These are phyloP conservation scores for Trachemys scripta DNA, from an alignment of 2,113 vertebrate genomes.

Conservation along the genomic window DNA sequence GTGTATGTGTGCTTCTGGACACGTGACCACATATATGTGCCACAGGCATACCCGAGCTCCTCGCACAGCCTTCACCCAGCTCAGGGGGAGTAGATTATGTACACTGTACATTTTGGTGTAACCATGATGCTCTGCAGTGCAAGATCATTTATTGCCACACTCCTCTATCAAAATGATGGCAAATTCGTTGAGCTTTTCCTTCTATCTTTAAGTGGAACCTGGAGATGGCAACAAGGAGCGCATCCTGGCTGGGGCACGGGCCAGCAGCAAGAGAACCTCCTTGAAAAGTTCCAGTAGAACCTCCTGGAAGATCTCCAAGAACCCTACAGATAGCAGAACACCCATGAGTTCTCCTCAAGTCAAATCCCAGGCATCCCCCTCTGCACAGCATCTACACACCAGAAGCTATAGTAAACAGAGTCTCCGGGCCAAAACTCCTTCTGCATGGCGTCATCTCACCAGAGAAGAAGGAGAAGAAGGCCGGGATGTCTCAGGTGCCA, in stretches of 20 bases:
- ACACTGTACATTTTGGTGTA: not conserved
- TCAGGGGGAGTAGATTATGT: not conserved
- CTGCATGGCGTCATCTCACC: not conserved
- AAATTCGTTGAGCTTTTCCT: not conserved
- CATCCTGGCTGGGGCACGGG: not conserved
- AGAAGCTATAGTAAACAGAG: not conserved
- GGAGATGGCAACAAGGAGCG: not conserved
- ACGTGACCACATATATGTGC: not conserved
- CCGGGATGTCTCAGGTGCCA: not conserved
- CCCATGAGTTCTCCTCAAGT: not conserved
- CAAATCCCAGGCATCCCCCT: not conserved
- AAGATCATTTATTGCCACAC: not conserved
- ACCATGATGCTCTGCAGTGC: not conserved
- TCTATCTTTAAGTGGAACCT: conserved; percentile 38
- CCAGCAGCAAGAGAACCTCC: not conserved
- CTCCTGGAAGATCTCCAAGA: not conserved
- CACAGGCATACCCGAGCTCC: not conserved
- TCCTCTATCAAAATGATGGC: not conserved
- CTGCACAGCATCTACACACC: not conserved
- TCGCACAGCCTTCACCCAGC: not conserved
- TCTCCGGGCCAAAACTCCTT: not conserved
- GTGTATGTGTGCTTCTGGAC: not conserved
- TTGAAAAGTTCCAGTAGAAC: not conserved
- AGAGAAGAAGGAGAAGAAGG: not conserved
- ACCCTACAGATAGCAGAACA: not conserved